These are phyloP conservation scores for Phalacrocorax pelagicus DNA, from an alignment of 2,113 vertebrate species.

Conservation along the genomic window DNA sequence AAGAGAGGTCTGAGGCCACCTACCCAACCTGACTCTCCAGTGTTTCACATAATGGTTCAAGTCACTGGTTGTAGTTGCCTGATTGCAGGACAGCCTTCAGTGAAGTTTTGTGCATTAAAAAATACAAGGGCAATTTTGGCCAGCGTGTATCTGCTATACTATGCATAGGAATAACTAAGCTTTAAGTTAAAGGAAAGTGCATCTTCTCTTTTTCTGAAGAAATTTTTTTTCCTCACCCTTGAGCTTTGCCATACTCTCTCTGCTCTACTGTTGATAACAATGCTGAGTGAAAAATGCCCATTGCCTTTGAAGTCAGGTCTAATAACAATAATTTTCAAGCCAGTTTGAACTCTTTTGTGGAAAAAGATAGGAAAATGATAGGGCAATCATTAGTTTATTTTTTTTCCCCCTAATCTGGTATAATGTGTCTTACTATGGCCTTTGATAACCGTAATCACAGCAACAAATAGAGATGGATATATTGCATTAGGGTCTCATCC, in stretches of 20 bases:
- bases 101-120: neutral
- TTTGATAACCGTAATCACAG: slow-evolving; percentile 20
- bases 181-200: neutral
- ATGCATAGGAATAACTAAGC: neutral
- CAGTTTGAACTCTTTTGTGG: neutral
- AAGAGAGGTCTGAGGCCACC: neutral
- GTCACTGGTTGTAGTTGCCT: too few relatives aligned
- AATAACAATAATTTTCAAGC: slow-evolving; percentile 5
- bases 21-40: neutral
- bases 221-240: neutral
- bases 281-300: neutral
- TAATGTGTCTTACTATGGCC: neutral
- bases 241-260: neutral
- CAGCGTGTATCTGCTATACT: neutral
- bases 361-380: neutral
- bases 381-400: neutral
- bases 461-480: neutral
- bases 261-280: neutral
- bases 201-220: neutral
- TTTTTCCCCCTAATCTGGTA: neutral
- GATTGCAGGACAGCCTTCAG: neutral
- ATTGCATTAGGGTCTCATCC: neutral
- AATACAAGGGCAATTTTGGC: neutral
- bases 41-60: neutral
- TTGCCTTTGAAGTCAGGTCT: neutral